phyloP scores from a whole-genome alignment of 2,113 vertebrate genomes.

The Thryonomys swinderianus region DNA sequence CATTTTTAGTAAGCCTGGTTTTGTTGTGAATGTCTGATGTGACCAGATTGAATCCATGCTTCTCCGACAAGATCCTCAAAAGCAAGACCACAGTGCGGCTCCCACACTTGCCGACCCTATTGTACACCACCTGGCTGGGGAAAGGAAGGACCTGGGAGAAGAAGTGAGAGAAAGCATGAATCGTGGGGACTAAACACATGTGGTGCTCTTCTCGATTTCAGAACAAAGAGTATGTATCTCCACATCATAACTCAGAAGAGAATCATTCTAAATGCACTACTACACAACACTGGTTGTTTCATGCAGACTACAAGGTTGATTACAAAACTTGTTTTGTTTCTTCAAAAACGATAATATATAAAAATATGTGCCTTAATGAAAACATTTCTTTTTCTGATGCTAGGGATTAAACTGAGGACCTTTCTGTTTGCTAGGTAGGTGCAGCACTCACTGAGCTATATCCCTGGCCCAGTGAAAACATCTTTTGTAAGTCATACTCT shows the following conservation, averaged over 20 bases:
- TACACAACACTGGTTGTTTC: not conserved
- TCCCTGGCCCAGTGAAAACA: not conserved
- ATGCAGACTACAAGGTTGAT: not conserved
- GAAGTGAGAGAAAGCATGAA: not conserved
- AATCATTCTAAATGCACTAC: not conserved
- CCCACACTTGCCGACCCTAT: conserved; percentile 98
- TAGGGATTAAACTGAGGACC: too few relatives aligned
- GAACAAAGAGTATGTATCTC: not conserved
- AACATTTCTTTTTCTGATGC: not conserved
- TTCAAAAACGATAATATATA: not conserved
- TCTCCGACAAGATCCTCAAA: conserved; percentile 95
- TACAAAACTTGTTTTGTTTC: not conserved
- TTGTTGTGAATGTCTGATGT: conserved; percentile 99
- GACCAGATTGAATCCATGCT: conserved; percentile 95
- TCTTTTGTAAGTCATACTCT: conserved; percentile 6
- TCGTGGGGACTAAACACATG: accelerated
- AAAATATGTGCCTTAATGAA: not conserved
- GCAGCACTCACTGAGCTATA: too few relatives aligned
- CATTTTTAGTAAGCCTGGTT: conserved; percentile 96
- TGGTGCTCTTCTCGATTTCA: not conserved
- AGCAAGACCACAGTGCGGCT: conserved; percentile 98
- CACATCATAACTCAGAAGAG: not conserved
- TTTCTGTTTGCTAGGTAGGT: too few relatives aligned
- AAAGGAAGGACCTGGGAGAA: conserved; percentile 93
- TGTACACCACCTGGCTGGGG: conserved; percentile 99